Evolutionary conservation across 37 sponge, comb jelly and placozoan genomes (phyloP).

Genomic region (Ephydatia muelleri): DNA sequence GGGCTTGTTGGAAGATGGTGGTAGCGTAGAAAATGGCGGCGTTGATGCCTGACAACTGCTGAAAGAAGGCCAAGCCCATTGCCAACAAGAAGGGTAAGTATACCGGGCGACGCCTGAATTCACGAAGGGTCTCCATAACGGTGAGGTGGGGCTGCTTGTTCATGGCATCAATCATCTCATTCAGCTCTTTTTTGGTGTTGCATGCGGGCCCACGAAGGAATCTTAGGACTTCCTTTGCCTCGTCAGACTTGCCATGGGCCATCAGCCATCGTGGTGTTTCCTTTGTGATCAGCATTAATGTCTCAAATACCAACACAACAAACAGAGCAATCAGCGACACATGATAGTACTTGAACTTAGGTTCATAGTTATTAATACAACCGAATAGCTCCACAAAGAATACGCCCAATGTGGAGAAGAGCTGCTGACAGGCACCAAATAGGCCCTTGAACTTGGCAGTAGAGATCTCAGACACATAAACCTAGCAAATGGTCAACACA

Average conservation of each 20-base stretch:
- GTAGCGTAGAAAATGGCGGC: constrained; percentile 39
- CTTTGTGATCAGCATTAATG: constrained; percentile 14
- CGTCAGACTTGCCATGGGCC: constrained; percentile 9
- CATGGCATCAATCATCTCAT: constrained; percentile 27
- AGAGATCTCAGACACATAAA: constrained; percentile 58
- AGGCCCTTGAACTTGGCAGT: constrained; percentile 45
- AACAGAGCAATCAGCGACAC: constrained; percentile 28
- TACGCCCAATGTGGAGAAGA: constrained; percentile 33
- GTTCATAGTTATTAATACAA: neutral
- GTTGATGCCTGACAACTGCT: constrained; percentile 51
- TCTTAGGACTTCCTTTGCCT: constrained; percentile 28
- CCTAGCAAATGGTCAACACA: neutral
- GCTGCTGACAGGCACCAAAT: constrained; percentile 39
- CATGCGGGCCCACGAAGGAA: constrained; percentile 47
- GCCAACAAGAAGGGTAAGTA: constrained; percentile 30
- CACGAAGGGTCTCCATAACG: neutral
- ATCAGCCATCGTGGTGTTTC: constrained; percentile 70
- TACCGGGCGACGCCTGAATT: constrained; percentile 11
- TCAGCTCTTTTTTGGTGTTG: constrained; percentile 33
- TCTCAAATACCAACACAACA: constrained; percentile 21
- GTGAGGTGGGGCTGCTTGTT: neutral
- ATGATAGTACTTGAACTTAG: constrained; percentile 28
- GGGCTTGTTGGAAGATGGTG: constrained; percentile 28
- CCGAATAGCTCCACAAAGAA: constrained; percentile 27
- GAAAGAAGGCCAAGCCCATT: constrained; percentile 41